These are phyloP conservation scores for Meandrusa payeni DNA, from an alignment of 2,888 invertebrate genomes.

Conservation along the genomic window DNA sequence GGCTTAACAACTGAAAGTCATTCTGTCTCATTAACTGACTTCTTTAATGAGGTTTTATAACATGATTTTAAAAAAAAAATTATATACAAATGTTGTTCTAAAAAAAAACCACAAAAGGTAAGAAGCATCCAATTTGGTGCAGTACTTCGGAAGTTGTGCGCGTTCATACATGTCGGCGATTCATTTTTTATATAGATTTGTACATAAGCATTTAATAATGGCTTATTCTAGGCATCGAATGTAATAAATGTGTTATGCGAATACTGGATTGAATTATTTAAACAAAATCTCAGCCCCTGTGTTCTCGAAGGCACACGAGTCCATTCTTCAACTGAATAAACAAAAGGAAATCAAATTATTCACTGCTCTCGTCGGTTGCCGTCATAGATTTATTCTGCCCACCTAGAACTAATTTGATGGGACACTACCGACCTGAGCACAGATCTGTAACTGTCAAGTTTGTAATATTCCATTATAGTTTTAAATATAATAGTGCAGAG, in stretches of 20 bases:
- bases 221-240: not conserved
- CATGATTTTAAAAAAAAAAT: no score
- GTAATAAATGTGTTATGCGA: slow-evolving; percentile 1
- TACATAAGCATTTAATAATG: not conserved
- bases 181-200: no score
- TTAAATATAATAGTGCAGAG: no score
- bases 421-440: slow-evolving; percentile 5
- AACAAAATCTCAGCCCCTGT: not conserved
- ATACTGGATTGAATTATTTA: slow-evolving; percentile 8
- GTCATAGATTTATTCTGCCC: slow-evolving; percentile 1
- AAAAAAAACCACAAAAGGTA: no score
- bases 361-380: not conserved
- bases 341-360: slow-evolving; percentile 17
- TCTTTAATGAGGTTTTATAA: no score
- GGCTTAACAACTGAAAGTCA: no score
- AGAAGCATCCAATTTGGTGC: no score
- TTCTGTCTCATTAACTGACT: no score
- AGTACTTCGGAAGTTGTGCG: no score
- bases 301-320: slow-evolving; percentile 1
- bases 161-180: no score
- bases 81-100: no score
- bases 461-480: not conserved
- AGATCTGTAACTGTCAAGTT: not conserved
- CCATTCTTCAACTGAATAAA: slow-evolving; percentile 14
- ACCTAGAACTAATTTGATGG: slow-evolving; percentile 10